A percentile compares a stretch with the other conserved stretches of the same genome.
Conservation (phyloP, 2,113 vertebrate species). For the Gnathonemus echidnorhynchus region DNA sequence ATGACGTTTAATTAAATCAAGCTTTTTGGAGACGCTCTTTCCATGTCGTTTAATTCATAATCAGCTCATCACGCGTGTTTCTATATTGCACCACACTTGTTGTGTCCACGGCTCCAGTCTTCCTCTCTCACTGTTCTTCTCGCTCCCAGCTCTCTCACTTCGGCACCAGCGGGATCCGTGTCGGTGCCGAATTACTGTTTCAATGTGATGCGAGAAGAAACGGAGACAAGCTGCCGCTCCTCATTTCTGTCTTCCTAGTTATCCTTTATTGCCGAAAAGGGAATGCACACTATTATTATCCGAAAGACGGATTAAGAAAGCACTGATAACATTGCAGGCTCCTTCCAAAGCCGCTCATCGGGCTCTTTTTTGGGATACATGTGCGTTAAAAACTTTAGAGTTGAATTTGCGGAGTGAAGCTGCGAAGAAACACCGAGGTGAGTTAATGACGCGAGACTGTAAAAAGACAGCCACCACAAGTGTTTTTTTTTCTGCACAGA, state of each 20-base stretch:
- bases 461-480: not conserved
- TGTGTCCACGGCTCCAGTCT: not conserved
- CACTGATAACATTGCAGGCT: not conserved
- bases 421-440: not conserved
- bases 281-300: not conserved
- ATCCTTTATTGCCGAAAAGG: not conserved
- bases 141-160: not conserved
- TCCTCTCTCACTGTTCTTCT: not conserved
- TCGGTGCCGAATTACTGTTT: not conserved
- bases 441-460: not conserved
- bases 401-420: not conserved
- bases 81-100: not conserved
- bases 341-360: not conserved
- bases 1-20: not conserved
- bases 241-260: not conserved
- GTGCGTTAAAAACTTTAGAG: not conserved
- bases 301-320: not conserved
- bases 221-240: not conserved
- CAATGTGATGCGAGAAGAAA: not conserved
- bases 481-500: not conserved
- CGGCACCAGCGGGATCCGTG: not conserved
- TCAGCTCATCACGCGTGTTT: not conserved
- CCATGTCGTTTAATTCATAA: not conserved
- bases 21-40: not conserved
- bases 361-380: not conserved